Base-by-base conservation (phyloP, 2,888 invertebrate species). In the Rhaphigaster nebulosa region DNA sequence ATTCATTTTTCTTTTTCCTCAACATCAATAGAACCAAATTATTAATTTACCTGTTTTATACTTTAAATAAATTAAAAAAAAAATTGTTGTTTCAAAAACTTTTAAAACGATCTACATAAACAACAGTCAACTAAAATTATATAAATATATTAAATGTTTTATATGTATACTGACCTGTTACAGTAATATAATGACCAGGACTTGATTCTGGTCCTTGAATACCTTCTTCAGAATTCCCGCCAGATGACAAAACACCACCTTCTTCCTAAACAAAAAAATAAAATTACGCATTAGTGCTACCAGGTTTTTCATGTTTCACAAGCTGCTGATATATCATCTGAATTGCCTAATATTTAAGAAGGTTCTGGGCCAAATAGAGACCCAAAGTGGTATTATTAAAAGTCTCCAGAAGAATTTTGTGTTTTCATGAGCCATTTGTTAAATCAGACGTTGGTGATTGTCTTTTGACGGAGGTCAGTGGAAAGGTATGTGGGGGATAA, bases 111-210 rank as follows among this genome's bases (percentile, higher is more conserved):
- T 70, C 34, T 34, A 34, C 0, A 70, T 34, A 70, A 76, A n/a
- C 26, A 56, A 10, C n/a, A n/a, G n/a, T 29, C 60, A n/a, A 29
- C 15, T 60, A n/a, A 29, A 15, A 60, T n/a, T n/a, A 34, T 18
- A 34, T 65, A 65, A 23, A 65, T 65, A 15, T 29, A 65, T 65
- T 65, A 5, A 34, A 34, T 65, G 18, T 29, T 65, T 29, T 18
- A 70, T 70, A 34, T 34, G 5, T 70, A 70, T 87, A 54, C 80
- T 94, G 94, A 96, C 96, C 96, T 93, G 96, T 96, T 54, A 97
- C 96, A 65, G 96, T 96, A 92, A 97, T 97, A 94, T 96, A 97
- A 92, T 95, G 95, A 10, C 92, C 92, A 80, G 92, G 91, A 20
- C 89, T 89, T 15, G 90, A 76, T 84, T 92, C 92, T 23, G 91